Percentiles rank a stretch among this genome's conserved stretches.
phyloP scores from a whole-genome alignment of 2,888 invertebrate species.

The Callinectes sapidus region DNA sequence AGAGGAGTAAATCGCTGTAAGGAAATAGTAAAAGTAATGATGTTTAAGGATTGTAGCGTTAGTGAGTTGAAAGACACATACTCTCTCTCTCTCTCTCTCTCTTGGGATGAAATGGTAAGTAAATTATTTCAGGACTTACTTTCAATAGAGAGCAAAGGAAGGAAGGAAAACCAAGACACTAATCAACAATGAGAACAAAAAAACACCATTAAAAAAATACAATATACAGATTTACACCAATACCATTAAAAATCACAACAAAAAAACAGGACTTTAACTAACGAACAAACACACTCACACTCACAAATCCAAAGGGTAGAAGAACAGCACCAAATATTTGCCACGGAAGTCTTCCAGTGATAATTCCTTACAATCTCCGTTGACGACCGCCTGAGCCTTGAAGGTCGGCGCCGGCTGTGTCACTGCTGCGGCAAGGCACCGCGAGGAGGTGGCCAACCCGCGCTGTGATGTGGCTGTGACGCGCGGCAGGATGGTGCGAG shows the following conservation, averaged over 20 bases:
- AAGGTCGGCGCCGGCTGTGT: conserved; percentile 88
- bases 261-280: background rate
- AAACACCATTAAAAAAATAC: too few species aligned
- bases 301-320: conserved; percentile 80
- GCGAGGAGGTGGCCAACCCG: conserved; percentile 52
- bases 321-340: conserved; percentile 80
- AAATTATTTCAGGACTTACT: too few species aligned
- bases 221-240: too few species aligned
- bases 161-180: too few species aligned
- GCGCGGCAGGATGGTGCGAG: conserved; percentile 14
- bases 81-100: too few species aligned
- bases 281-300: conserved; percentile 42
- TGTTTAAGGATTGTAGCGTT: too few species aligned
- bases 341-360: conserved; percentile 79
- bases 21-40: too few species aligned
- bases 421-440: conserved; percentile 61
- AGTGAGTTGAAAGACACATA: too few species aligned
- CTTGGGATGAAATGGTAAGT: too few species aligned
- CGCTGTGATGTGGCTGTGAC: conserved; percentile 32
- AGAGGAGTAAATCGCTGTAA: background rate
- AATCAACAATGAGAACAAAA: too few species aligned
- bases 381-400: conserved; percentile 88
- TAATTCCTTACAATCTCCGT: conserved; percentile 89
- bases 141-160: too few species aligned
- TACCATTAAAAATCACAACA: background rate